Base-by-base conservation (phyloP, 2,113 vertebrate species). In the Mormoops blainvillei region DNA sequence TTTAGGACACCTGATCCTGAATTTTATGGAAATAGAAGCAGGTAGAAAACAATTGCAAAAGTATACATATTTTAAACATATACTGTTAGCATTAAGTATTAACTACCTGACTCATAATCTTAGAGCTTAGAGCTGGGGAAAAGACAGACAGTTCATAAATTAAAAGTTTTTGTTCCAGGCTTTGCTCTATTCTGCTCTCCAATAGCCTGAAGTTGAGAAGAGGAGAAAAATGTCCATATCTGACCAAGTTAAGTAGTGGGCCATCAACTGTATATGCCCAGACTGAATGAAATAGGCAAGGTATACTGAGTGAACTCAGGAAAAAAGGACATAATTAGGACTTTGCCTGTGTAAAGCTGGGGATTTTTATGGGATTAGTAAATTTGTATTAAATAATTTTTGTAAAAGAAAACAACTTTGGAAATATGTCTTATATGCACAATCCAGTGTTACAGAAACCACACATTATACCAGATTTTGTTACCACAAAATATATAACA, bases 141-240 rank as follows among this genome's bases (percentile, higher is more conserved):
- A 84, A 58, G 18, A 68, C 2, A 61, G 11, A 5, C 2, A 36
- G 22, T 28, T 67, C 18, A 68, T 68, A 95, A 38, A 74, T 11
- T 45, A 14, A 31, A 61, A 65, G n/a, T n/a, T n/a, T n/a, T 43
- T 41, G 20, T 20, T 43, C 20, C 18, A 74, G 68, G 4, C 4
- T 70, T 48, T 71, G 45, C 26, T 28, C 4, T 74, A 28, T 13
- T 61, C 43, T 45, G 4, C 1, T 50, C 9, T 8, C 19, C 4
- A 71, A 4, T 13, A 38, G 13, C 1, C 65, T 85, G 20, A 50
- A 45, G 1, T 4, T n/a, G 54, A 48, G 45, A 14, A n/a, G 3
- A 7, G 4, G 2, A 54, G 33, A 61, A 67, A 43, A 0, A 11
- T 61, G 18, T 15, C 1, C 36, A 4, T 38, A 7, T 28, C 19